Conservation (phyloP, 2,888 invertebrate species). For the Gibbula magus region DNA sequence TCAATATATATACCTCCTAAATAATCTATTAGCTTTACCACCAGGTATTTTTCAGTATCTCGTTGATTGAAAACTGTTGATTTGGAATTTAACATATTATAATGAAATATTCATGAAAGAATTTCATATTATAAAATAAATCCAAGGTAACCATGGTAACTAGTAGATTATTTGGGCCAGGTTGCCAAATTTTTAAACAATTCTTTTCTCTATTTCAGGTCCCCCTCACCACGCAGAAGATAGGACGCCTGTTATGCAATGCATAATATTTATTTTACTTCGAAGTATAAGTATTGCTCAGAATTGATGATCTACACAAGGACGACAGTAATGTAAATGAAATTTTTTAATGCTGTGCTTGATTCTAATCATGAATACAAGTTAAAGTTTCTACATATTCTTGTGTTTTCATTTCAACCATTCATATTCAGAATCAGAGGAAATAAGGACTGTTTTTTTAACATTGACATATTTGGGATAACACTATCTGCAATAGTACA, state of each 20-base stretch:
- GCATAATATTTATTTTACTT: not conserved
- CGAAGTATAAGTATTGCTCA: not conserved
- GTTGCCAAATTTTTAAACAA: not conserved
- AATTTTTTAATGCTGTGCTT: not conserved
- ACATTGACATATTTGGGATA: no score
- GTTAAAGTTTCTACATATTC: no score
- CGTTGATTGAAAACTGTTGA: no score
- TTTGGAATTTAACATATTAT: no score
- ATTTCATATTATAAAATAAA: no score
- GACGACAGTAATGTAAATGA: not conserved
- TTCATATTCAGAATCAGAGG: no score
- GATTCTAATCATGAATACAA: not conserved
- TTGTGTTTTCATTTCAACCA: no score
- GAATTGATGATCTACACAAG: not conserved
- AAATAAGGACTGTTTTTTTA: not conserved
- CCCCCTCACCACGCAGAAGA: slow-evolving; percentile 37
- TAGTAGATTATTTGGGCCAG: not conserved
- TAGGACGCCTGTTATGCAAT: not conserved
- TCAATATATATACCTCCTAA: no score
- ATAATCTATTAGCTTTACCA: no score
- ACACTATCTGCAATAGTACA: no score
- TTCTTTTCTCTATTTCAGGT: slow-evolving; percentile 36
- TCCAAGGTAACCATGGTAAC: not conserved
- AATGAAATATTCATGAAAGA: no score
- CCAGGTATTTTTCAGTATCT: no score